Evolutionary conservation across 2,888 invertebrate species (phyloP), one percentile per base, ranked within the genome.

Genomic region (Griposia aprilina): DNA sequence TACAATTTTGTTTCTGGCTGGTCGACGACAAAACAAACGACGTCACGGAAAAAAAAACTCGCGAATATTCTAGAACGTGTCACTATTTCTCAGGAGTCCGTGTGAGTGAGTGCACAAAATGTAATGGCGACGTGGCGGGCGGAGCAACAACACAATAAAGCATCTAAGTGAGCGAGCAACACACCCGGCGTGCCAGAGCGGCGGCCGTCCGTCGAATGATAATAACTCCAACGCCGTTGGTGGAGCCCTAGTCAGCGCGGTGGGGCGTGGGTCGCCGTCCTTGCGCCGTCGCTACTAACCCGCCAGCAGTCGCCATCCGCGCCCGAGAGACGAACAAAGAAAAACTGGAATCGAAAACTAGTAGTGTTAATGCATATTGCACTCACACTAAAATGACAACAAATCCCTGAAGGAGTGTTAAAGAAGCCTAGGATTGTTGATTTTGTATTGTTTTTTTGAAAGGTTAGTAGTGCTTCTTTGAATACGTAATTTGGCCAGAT

Each of bases 391-490:
- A 90, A 91, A 93, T 94, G 92, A 87, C 88, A 90, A 66, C 36
- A 66, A 84, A 84, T 88, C 82, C 74, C 72, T 68, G 81, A 83
- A 84, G 73, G 88, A 90, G 91, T 91, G 90, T 87, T 89, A 89
- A 78, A 88, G 90, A 91, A 93, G 90, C 90, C 86, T 90, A 92
- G 82, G 83, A 87, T 86, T 89, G 84, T 85, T 78, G 83, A 83
- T 88, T 82, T 78, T 85, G 67, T 86, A 74, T 85, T 84, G 81
- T 81, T 82, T 86, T 85, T 81, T 85, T 76, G 72, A 89, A 91
- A 95, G 95, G 95, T 95, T 93, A 95, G 95, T 95, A 81, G 83
- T 83, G 93, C 82, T 89, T 90, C 86, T 92, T 93, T 93, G 84
- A 91, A 90, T 90, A 89, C 84, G 87, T 86, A 73, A 76, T 84